Evolutionary conservation across 37 sponge, comb jelly and placozoan genomes (phyloP), one percentile per base, ranked within the genome.

Genomic region (Theonella swinhoei): DNA sequence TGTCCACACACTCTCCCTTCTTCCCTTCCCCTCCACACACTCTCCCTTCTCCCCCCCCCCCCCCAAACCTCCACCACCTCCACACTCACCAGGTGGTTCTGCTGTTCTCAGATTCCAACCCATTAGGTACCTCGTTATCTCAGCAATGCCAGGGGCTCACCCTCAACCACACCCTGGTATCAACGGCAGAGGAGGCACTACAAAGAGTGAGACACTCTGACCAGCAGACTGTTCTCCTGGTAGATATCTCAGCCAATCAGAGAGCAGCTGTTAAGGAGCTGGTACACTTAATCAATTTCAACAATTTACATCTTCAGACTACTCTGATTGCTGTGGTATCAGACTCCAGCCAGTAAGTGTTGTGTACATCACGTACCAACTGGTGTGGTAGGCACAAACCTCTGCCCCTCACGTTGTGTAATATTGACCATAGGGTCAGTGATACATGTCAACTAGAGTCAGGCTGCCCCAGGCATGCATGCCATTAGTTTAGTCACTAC

Each of bases 21-120:
- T 65, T 33, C 64, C 68, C 61, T 63, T 39, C 43, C 37, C 42
- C 47, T 39, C 37, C 42, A 3, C 80, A 1, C 75, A 64, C 67
- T 75, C 69, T 75, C 75, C 9, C 40, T 23, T 23, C 65, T 35
- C 72, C 14, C 72, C 29, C 76, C 60, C 76, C 42, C 76, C 76
- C 76, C 36, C 76, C 29, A 54, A 20, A 26, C 60, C 58, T 75
- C 76, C 58, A 26, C 36, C 76, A 19, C 76, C 29, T 39, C 42
- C 76, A 36, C 31, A 11, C 76, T 75, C 60, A 28, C 41, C 38
- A 63, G 75, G 72, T 35, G 30, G 14, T 47, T 47, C 54, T 47
- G 7, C 54, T 47, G 7, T 14, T 7, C 54, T 14, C 54, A 47
- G 54, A 47, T 7, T 47, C 54, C 54, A 47, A 47, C 54, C 14